Evolutionary conservation across 2,797 vertebrate species (phyloP), one percentile per base, ranked within the genome.

Genomic region (Rhabdomys pumilio): DNA sequence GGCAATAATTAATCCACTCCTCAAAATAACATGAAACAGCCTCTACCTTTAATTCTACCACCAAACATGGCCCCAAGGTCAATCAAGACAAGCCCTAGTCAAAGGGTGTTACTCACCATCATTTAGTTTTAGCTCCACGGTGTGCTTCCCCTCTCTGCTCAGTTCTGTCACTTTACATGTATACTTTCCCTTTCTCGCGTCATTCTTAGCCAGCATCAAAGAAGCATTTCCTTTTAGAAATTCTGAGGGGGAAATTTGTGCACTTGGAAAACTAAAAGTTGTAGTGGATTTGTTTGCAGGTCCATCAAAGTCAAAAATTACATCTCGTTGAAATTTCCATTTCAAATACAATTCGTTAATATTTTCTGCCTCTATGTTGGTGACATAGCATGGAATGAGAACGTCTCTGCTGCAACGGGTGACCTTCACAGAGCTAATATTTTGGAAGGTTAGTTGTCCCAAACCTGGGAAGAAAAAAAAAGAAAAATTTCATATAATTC

Each of bases 81-180:
- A 38, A 10, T 41, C 9, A 29, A 61, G 26, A 79, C 1, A 69
- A n/a, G 69, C 12, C 4, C 67, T 17, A 50, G 67, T 90, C 41
- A 69, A 69, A 13, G 6, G 3, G 20, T 15, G 57, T 31, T 19
- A 91, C 89, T 95, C 96, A 99, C 98, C 97, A 41, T 63, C 2
- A 65, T 0, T 9, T 0, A 77, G 77, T 80, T 0, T 97, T 29
- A 98, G 95, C 90, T 98, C 96, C 85, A 99, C 0, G 55, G 0
- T 85, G 3, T n/a, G 26, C 79, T 95, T 83, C 14, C 98, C 98
- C 98, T 98, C 98, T 94, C 98, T 98, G 92, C 38, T 97, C 41
- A 89, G 90, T 97, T 98, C 98, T 88, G 95, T 98, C 69, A 98
- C 98, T 98, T 98, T 96, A 61, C 98, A 99, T 19, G 76, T 98